Conservation (phyloP, 1,140 invertebrate genomes). For the Episyrphus balteatus region DNA sequence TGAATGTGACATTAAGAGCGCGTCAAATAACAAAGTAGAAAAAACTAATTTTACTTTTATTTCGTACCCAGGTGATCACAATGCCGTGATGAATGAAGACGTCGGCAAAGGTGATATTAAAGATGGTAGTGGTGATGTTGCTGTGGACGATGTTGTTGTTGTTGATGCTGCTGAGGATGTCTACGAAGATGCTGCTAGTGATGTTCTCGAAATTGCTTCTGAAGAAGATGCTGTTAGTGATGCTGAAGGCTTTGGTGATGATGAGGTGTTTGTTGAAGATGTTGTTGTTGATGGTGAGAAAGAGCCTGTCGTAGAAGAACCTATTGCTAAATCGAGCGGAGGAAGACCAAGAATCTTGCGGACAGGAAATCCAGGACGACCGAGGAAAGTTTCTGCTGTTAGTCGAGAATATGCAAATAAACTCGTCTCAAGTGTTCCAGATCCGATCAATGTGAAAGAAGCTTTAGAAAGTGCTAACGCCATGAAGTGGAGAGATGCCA, state of each 20-base stretch:
- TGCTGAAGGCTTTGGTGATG: background rate
- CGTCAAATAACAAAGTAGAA: too few species aligned
- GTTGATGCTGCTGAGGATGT: background rate
- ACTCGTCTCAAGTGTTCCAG: background rate
- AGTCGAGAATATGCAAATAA: background rate
- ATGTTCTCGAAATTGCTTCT: background rate
- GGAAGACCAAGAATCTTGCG: constrained; percentile 6
- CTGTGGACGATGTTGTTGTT: background rate
- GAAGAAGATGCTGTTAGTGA: background rate
- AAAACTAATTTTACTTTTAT: too few species aligned
- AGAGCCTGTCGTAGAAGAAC: too few species aligned
- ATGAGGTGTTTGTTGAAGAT: too few species aligned
- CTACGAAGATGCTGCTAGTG: background rate
- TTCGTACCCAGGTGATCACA: too few species aligned
- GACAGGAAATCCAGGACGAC: constrained; percentile 2
- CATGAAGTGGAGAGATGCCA: constrained; percentile 20
- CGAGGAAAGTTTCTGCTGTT: constrained; percentile 3
- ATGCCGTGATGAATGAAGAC: background rate
- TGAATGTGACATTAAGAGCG: too few species aligned
- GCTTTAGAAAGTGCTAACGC: constrained; percentile 4
- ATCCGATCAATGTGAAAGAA: constrained; percentile 4
- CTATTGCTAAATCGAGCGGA: constrained; percentile 3
- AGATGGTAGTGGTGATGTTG: background rate
- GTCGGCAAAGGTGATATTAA: background rate
- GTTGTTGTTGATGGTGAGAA: too few species aligned